Conservation (phyloP, 2,113 vertebrate genomes). For the Murina feae region DNA sequence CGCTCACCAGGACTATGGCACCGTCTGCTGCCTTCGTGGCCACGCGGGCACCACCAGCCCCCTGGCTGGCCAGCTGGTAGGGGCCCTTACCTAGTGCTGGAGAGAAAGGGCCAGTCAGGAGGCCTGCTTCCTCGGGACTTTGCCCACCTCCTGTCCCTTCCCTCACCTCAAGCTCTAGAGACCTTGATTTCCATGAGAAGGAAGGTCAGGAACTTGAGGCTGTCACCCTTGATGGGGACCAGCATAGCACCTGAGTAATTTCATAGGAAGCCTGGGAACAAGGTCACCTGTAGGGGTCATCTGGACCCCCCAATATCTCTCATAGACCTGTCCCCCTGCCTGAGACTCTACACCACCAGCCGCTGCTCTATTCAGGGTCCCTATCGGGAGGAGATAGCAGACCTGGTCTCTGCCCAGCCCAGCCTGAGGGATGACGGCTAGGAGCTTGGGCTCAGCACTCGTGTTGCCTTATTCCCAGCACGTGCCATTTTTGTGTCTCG, state of each 20-base stretch:
- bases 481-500: neutral
- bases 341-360: neutral
- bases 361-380: neutral
- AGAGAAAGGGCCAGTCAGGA: conserved; percentile 3
- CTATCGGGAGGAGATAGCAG: neutral
- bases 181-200: neutral
- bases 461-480: neutral
- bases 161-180: neutral
- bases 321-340: neutral
- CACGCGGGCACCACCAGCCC: conserved; percentile 78
- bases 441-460: neutral
- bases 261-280: neutral
- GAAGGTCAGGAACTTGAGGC: neutral
- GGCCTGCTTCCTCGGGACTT: neutral
- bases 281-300: neutral
- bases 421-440: neutral
- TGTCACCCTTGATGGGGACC: neutral
- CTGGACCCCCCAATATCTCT: neutral
- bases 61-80: conserved; percentile 86
- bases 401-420: neutral
- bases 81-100: conserved; percentile 95
- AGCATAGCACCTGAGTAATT: neutral
- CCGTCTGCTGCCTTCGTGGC: conserved; percentile 77
- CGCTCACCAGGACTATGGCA: conserved; percentile 79
- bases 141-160: no score